Conservation (phyloP, 2,888 invertebrate genomes). For the Phyto melanocephala region DNA sequence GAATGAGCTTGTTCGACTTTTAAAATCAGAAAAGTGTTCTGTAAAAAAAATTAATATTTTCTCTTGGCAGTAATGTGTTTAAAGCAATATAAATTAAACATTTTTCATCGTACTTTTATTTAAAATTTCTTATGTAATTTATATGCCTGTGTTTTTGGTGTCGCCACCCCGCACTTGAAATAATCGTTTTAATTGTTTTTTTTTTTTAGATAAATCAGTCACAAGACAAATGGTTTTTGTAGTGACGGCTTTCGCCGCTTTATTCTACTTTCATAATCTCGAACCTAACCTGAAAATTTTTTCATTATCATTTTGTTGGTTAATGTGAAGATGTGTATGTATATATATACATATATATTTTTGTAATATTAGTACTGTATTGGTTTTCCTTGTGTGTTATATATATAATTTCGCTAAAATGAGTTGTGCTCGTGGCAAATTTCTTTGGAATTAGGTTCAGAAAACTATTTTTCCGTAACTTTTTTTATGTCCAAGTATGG, state of each 20-base stretch:
- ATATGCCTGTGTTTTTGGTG: neutral
- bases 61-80: no score
- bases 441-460: neutral
- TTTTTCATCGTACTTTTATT: no score
- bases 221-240: constrained; percentile 54
- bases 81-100: no score
- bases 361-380: no score
- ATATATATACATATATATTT: neutral
- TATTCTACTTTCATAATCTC: constrained; percentile 62
- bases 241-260: neutral
- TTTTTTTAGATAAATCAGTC: constrained; percentile 44
- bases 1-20: no score
- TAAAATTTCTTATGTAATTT: constrained; percentile 29
- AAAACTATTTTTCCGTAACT: no score
- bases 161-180: neutral
- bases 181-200: constrained; percentile 3
- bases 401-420: neutral
- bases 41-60: no score
- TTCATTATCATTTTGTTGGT: constrained; percentile 42
- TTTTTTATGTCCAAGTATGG: no score
- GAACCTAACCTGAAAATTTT: constrained; percentile 64
- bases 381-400: neutral
- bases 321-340: neutral
- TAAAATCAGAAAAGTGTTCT: no score
- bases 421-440: constrained; percentile 34